Evolutionary conservation across 2,888 invertebrate genomes (phyloP), one percentile per base, ranked within the genome.

Genomic region (Caenorhabditis angaria): DNA sequence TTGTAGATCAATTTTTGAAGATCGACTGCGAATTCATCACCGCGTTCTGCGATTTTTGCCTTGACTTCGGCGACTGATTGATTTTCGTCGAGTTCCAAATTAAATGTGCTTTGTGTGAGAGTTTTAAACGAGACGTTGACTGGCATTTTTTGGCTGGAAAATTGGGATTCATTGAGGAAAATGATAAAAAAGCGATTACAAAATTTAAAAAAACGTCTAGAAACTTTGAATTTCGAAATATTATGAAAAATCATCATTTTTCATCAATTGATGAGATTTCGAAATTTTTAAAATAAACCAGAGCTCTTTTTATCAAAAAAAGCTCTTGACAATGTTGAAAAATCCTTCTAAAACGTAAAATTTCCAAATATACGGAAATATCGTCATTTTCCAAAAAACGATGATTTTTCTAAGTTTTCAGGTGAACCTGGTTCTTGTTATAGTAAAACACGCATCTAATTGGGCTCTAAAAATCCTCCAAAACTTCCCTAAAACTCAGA

Each of bases 1-100:
- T 85, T 85, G 76, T 85, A 86, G 58, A 86, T 86, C 0, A 86
- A 66, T 59, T 86, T 86, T 68, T 83, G 83, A 5, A 75, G 59
- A 0, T 83, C 85, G n/a, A 76, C 79, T 0, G 81, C 78, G 41
- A 69, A 80, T 8, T 78, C 78, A 1, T 76, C 77, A 2, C 78
- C 81, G n/a, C 78, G 70, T 14, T 70, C 70, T 12, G 75, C 76
- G 14, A 86, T 80, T 61, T 78, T 76, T 50, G 71, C 48, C 65
- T 86, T 86, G 10, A 86, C 76, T 4, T 85, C 82, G 27, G 61
- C 77, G 20, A 86, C 76, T 82, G 82, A 85, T 27, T 70, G 67
- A 12, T 68, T 55, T 4, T 74, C 76, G 8, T 82, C 77, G 29
- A 85, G 60, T 1, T 82, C 81, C 28, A 85, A 60, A 35, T 66